Evolutionary conservation across 2,113 vertebrate genomes (phyloP).

Genomic region (Colaptes auratus): DNA sequence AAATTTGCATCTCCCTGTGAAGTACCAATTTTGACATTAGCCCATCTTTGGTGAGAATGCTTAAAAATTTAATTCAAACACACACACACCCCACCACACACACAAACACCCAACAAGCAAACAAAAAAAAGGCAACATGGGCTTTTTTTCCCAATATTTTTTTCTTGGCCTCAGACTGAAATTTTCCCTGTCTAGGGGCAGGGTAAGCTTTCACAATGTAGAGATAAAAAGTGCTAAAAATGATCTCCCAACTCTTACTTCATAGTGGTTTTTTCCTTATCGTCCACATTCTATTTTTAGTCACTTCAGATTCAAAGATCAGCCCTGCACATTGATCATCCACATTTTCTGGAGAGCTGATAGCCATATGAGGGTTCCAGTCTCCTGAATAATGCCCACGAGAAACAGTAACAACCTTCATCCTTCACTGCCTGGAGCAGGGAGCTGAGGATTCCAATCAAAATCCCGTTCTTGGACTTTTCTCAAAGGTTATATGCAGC

Average conservation of each 20-base stretch:
- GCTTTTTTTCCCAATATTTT: not conserved
- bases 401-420: not conserved
- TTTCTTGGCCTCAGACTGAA: not conserved
- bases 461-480: not conserved
- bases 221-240: not conserved
- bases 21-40: not conserved
- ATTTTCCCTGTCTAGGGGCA: accelerated
- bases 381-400: not conserved
- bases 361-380: accelerated
- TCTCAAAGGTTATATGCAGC: accelerated
- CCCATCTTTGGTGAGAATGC: not conserved
- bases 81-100: too few relatives aligned
- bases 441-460: not conserved
- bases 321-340: not conserved
- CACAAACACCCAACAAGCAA: too few relatives aligned
- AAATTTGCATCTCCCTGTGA: not conserved
- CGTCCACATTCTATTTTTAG: not conserved
- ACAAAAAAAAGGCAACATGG: too few relatives aligned
- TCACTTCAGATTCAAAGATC: not conserved
- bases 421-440: not conserved
- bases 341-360: not conserved
- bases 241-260: not conserved
- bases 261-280: not conserved
- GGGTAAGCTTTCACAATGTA: not conserved
- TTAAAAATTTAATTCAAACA: too few relatives aligned